Percentiles rank a stretch among this genome's conserved stretches.
Evolutionary conservation across 2,113 vertebrate genomes (phyloP).

Genomic region (Verasper variegatus): DNA sequence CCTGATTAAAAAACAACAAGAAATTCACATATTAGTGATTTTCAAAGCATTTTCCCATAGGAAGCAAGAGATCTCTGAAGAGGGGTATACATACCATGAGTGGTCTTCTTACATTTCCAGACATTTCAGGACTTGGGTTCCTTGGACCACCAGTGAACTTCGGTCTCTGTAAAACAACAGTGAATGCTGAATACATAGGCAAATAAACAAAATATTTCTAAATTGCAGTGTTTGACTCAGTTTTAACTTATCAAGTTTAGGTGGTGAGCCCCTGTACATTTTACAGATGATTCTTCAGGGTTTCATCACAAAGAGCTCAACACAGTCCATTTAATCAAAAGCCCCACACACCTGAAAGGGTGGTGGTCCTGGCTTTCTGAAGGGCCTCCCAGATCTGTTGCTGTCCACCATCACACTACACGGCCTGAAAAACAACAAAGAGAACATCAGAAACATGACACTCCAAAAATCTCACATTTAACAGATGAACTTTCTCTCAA

Average conservation of each 20-base stretch:
- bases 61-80: not conserved
- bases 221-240: no score
- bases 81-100: slow-evolving; percentile 74
- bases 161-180: slow-evolving; percentile 56
- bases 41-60: not conserved
- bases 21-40: not conserved
- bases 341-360: slow-evolving; percentile 58
- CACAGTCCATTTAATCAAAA: not conserved
- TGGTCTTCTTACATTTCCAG: slow-evolving; percentile 71
- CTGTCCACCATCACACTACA: slow-evolving; percentile 57
- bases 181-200: not conserved
- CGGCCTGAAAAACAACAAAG: slow-evolving; percentile 49
- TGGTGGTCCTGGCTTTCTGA: slow-evolving; percentile 63
- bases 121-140: slow-evolving; percentile 46
- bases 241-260: no score
- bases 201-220: no score
- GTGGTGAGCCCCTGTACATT: no score
- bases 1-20: slow-evolving; percentile 48
- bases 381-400: slow-evolving; percentile 56
- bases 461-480: not conserved
- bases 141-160: slow-evolving; percentile 58
- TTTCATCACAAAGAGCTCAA: not conserved
- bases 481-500: not conserved
- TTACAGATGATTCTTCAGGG: no score
- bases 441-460: slow-evolving; percentile 1